Evolutionary conservation across 2,888 invertebrate genomes (phyloP).

Genomic region (Zonitis immaculata): DNA sequence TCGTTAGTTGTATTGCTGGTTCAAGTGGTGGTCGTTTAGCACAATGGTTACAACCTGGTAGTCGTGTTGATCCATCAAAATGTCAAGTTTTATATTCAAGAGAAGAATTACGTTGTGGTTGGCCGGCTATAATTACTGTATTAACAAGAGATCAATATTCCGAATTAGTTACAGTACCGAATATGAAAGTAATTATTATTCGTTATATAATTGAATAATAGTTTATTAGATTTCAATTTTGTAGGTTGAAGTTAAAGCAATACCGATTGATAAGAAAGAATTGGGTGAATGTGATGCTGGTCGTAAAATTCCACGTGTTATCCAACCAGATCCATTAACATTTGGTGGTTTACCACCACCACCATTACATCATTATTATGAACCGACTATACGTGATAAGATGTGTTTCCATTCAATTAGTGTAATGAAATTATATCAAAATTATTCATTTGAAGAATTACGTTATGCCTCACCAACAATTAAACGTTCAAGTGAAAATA

Average conservation of each 20-base stretch:
- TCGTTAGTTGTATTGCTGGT: slow-evolving; percentile 80
- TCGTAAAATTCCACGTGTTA: slow-evolving; percentile 54
- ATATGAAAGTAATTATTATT: slow-evolving; percentile 64
- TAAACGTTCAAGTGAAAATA: slow-evolving; percentile 70
- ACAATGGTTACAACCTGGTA: slow-evolving; percentile 91
- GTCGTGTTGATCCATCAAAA: slow-evolving; percentile 82
- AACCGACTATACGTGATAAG: slow-evolving; percentile 82
- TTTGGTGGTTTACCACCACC: slow-evolving; percentile 62
- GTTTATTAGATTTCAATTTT: slow-evolving; percentile 4
- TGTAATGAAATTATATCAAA: slow-evolving; percentile 90
- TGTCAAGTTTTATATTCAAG: slow-evolving; percentile 78
- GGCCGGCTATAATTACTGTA: slow-evolving; percentile 78
- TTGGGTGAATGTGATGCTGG: slow-evolving; percentile 57
- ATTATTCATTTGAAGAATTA: slow-evolving; percentile 93
- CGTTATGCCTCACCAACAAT: slow-evolving; percentile 65
- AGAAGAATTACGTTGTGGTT: slow-evolving; percentile 70
- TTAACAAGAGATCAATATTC: slow-evolving; percentile 89
- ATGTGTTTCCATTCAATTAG: slow-evolving; percentile 93
- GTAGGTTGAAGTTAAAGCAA: slow-evolving; percentile 67
- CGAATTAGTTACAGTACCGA: slow-evolving; percentile 77
- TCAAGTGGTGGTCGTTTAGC: slow-evolving; percentile 86
- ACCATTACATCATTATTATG: slow-evolving; percentile 68
- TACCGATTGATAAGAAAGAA: slow-evolving; percentile 66
- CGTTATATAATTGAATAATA: slow-evolving; percentile 3
- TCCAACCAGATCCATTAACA: slow-evolving; percentile 56